Evolutionary conservation across 2,113 vertebrate species (phyloP).

Genomic region (Psittacula cyanocephala): DNA sequence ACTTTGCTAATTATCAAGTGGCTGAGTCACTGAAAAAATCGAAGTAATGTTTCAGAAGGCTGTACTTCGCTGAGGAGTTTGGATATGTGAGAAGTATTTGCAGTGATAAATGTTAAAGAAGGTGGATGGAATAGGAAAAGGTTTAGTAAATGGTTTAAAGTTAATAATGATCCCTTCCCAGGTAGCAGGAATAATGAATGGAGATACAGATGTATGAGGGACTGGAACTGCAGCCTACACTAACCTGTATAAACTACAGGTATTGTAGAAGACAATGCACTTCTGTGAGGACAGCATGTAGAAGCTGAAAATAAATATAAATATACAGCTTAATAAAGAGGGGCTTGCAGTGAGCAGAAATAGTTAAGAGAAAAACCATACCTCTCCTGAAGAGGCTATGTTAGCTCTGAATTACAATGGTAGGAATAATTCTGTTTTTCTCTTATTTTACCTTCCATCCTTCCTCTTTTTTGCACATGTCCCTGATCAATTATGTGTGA

Average conservation of each 20-base stretch:
- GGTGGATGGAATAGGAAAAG: neutral
- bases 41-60: neutral
- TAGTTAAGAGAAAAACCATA: neutral
- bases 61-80: neutral
- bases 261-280: neutral
- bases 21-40: constrained; percentile 8
- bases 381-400: neutral
- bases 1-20: constrained; percentile 40
- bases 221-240: neutral
- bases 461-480: neutral
- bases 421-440: neutral
- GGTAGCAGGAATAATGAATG: neutral
- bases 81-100: neutral
- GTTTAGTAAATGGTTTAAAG: neutral
- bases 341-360: neutral
- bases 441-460: neutral
- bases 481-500: neutral
- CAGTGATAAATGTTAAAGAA: neutral
- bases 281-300: neutral
- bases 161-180: neutral
- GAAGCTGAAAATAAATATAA: neutral
- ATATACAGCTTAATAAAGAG: neutral
- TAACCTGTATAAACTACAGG: neutral
- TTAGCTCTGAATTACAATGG: neutral
- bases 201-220: neutral